Conservation (phyloP, 2,888 invertebrate species). For the Drosophila bunnanda region DNA sequence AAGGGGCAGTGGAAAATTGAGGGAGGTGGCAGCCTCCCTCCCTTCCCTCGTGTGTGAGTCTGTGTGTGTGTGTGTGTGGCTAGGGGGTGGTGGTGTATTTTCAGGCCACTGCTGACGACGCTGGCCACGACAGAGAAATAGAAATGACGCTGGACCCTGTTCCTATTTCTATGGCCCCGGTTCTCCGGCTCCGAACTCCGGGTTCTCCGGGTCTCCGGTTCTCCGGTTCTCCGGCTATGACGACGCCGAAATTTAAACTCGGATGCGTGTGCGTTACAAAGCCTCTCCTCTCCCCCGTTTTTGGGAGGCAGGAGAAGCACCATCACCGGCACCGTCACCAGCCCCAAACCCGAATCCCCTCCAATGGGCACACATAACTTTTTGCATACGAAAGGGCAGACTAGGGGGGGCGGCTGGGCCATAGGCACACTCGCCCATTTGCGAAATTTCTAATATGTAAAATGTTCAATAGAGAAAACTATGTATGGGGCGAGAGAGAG, state of each 20-base stretch:
- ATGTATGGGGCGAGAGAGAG: slow-evolving; percentile 64
- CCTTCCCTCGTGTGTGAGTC: too few species aligned
- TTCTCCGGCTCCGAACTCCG: slow-evolving; percentile 16
- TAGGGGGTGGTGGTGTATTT: slow-evolving; percentile 17
- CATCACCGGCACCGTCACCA: too few species aligned
- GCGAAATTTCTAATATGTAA: slow-evolving; percentile 81
- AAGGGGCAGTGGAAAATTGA: slow-evolving; percentile 28
- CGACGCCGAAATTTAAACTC: slow-evolving; percentile 67
- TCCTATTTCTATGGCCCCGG: slow-evolving; percentile 46
- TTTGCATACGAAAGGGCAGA: slow-evolving; percentile 53
- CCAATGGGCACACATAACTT: slow-evolving; percentile 72
- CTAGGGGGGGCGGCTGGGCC: slow-evolving; percentile 5
- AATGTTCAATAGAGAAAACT: slow-evolving; percentile 81
- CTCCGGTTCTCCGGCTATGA: slow-evolving; percentile 50
- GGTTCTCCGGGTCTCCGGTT: slow-evolving; percentile 20
- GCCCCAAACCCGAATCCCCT: not conserved
- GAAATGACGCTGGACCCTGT: slow-evolving; percentile 49
- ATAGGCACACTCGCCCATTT: slow-evolving; percentile 72
- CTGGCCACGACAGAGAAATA: slow-evolving; percentile 54
- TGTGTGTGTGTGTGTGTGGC: not conserved
- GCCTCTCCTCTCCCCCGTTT: not conserved
- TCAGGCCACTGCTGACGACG: slow-evolving; percentile 49
- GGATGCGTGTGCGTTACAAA: slow-evolving; percentile 69
- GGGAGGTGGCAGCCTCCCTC: slow-evolving; percentile 4
- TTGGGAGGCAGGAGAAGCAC: not conserved